phyloP scores from a whole-genome alignment of 2,888 invertebrate species.

The Andrena marginata region DNA sequence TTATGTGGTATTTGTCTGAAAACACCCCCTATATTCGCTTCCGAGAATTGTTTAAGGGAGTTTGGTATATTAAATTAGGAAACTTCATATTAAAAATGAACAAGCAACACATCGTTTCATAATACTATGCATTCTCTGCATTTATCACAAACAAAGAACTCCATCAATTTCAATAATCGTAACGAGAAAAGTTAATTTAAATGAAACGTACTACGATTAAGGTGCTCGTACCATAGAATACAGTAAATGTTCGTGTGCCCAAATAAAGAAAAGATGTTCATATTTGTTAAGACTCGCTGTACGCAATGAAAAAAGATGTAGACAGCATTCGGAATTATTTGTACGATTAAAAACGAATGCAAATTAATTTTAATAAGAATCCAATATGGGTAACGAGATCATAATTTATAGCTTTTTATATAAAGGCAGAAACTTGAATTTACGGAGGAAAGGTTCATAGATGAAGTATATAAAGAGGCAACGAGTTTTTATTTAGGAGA shows the following conservation, averaged over 20 bases:
- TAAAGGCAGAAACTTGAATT: constrained; percentile 16
- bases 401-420: constrained; percentile 50
- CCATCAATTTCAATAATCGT: not conserved
- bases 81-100: constrained; percentile 12
- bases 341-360: not conserved
- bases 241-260: constrained; percentile 14
- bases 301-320: constrained; percentile 15
- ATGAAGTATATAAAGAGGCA: constrained; percentile 1
- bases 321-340: constrained; percentile 18
- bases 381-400: not conserved
- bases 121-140: constrained; percentile 16
- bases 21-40: constrained; percentile 24
- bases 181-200: constrained; percentile 7
- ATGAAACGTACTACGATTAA: constrained; percentile 19
- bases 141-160: not conserved
- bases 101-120: constrained; percentile 17
- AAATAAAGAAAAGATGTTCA: not conserved
- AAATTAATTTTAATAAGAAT: constrained; percentile 19
- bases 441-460: constrained; percentile 1
- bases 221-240: constrained; percentile 23
- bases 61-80: constrained; percentile 23
- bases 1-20: not conserved
- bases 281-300: constrained; percentile 7
- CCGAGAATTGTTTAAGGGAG: constrained; percentile 24
- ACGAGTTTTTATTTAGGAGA: constrained; percentile 24